phyloP scores from a whole-genome alignment of 2,113 vertebrate genomes.

The Chaetodon trifascialis region DNA sequence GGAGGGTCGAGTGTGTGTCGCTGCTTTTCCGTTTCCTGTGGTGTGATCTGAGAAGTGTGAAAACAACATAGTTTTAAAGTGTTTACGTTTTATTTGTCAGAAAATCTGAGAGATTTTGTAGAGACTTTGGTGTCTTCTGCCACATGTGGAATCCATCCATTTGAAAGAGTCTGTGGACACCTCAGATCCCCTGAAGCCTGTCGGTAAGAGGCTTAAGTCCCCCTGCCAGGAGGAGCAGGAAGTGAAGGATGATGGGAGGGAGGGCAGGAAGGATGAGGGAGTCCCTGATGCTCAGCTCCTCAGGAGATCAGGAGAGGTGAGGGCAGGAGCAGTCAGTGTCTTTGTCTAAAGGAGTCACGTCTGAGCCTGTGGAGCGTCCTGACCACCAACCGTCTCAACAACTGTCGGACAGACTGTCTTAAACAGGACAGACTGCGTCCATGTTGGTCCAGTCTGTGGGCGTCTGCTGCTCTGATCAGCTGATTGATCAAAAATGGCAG shows the following conservation, averaged over 20 bases:
- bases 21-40: neutral
- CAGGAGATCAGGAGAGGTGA: slow-evolving; percentile 59
- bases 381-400: too few relatives aligned
- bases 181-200: slow-evolving; percentile 43
- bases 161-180: slow-evolving; percentile 46
- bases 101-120: too few relatives aligned
- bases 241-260: slow-evolving; percentile 66
- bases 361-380: neutral
- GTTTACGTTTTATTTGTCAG: too few relatives aligned
- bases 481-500: neutral
- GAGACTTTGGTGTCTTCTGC: neutral
- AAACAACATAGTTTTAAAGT: neutral
- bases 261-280: slow-evolving; percentile 63
- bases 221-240: slow-evolving; percentile 60
- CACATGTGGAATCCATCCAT: slow-evolving; percentile 25
- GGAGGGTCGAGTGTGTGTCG: neutral
- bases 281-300: slow-evolving; percentile 57
- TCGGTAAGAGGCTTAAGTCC: slow-evolving; percentile 81
- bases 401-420: too few relatives aligned
- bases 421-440: too few relatives aligned
- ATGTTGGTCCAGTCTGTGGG: too few relatives aligned
- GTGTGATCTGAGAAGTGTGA: neutral
- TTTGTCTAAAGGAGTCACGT: slow-evolving; percentile 4
- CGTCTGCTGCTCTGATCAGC: too few relatives aligned
- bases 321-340: slow-evolving; percentile 5